Evolutionary conservation across 2,797 vertebrate species (phyloP).

Genomic region (Eupleurogrammus muticus): DNA sequence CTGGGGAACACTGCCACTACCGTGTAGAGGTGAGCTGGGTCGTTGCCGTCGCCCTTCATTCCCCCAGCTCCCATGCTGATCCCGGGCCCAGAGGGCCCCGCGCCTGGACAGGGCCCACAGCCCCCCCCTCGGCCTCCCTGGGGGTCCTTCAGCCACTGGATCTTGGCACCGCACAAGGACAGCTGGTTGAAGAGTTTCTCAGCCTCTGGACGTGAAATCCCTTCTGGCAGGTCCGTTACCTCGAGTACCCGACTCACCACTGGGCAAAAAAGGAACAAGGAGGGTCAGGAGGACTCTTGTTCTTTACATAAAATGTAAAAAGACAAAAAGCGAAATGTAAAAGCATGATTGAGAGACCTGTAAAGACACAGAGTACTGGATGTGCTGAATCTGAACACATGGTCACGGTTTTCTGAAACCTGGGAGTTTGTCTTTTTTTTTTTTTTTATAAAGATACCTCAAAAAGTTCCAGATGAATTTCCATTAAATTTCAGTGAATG

Average conservation of each 20-base stretch:
- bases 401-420: no score
- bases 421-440: no score
- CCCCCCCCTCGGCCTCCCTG: conserved; percentile 87
- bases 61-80: conserved; percentile 74
- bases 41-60: conserved; percentile 83
- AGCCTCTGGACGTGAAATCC: conserved; percentile 95
- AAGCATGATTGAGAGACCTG: no score
- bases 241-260: conserved; percentile 96
- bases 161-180: conserved; percentile 96
- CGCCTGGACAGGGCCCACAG: conserved; percentile 55
- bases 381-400: no score
- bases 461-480: no score
- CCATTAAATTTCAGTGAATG: no score
- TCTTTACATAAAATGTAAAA: no score
- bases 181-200: conserved; percentile 98
- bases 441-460: no score
- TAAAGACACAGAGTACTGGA: no score
- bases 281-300: background rate
- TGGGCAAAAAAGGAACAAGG: conserved; percentile 58
- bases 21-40: conserved; percentile 97
- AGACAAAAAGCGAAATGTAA: no score
- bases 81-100: conserved; percentile 54
- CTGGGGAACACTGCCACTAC: conserved; percentile 98
- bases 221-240: conserved; percentile 97
- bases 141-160: conserved; percentile 98